Evolutionary conservation across 2,888 invertebrate species (phyloP).

Genomic region (Diploptera punctata): DNA sequence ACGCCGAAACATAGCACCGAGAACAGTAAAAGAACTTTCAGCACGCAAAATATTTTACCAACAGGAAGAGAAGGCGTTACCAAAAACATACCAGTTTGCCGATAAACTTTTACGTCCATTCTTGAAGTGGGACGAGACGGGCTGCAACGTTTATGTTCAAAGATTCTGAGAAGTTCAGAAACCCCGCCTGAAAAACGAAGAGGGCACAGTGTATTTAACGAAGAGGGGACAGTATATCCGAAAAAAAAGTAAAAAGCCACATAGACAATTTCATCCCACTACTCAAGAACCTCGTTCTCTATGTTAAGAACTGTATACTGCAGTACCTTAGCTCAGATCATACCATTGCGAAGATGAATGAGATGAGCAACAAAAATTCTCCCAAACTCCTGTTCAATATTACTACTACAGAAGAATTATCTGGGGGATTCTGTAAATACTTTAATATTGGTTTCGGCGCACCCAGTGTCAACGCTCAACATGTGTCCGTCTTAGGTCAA

Average conservation of each 20-base stretch:
- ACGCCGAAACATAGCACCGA: constrained; percentile 13
- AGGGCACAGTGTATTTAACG: too few relatives aligned
- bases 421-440: constrained; percentile 6
- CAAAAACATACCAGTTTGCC: constrained; percentile 26
- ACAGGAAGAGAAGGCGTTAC: constrained; percentile 14
- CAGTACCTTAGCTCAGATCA: too few relatives aligned
- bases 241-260: constrained; percentile 24
- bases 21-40: constrained; percentile 19
- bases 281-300: too few relatives aligned
- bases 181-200: constrained; percentile 18
- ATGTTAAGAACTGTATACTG: background rate
- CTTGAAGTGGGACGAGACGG: constrained; percentile 23
- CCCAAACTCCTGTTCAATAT: background rate
- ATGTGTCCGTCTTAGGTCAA: constrained; percentile 7
- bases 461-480: constrained; percentile 13
- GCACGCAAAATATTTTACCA: constrained; percentile 18
- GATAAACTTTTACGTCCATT: constrained; percentile 7
- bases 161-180: too few relatives aligned
- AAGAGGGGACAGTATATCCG: constrained; percentile 16
- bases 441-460: constrained; percentile 16
- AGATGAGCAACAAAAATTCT: constrained; percentile 9
- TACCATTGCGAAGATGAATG: constrained; percentile 2
- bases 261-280: constrained; percentile 22
- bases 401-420: constrained; percentile 15
- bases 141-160: background rate